Conservation (phyloP, 1,140 invertebrate species). For the Dufourea novaeangliae region DNA sequence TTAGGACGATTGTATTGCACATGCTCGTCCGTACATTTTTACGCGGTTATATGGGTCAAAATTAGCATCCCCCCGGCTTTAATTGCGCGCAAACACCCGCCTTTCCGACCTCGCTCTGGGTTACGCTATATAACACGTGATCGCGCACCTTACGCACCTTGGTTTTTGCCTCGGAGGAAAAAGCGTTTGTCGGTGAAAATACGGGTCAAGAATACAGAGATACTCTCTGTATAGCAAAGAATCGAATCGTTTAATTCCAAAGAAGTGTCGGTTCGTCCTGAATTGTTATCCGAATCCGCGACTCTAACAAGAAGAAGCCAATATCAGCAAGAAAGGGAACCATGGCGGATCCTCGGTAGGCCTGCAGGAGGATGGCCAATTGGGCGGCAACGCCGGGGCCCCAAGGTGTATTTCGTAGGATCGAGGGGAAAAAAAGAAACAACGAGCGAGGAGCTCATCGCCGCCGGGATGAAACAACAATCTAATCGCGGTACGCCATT, state of each 20-base stretch:
- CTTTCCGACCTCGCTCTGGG: neutral
- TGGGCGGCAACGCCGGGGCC: constrained; percentile 28
- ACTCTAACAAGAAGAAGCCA: too few relatives aligned
- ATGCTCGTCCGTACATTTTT: constrained; percentile 65
- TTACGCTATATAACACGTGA: constrained; percentile 53
- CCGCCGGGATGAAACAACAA: constrained; percentile 66
- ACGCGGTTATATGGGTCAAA: constrained; percentile 68
- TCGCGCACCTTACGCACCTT: constrained; percentile 40
- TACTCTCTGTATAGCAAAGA: too few relatives aligned
- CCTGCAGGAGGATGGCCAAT: constrained; percentile 24
- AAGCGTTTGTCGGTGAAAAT: constrained; percentile 7
- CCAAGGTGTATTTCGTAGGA: constrained; percentile 37
- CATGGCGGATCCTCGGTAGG: constrained; percentile 40
- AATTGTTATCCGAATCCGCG: too few relatives aligned
- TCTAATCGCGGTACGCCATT: constrained; percentile 77
- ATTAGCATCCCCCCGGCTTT: constrained; percentile 70
- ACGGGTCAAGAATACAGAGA: neutral
- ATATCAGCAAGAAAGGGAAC: neutral
- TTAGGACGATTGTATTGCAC: constrained; percentile 62
- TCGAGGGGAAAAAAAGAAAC: constrained; percentile 34
- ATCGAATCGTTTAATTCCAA: too few relatives aligned
- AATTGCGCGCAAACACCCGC: constrained; percentile 63
- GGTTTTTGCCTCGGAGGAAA: constrained; percentile 33
- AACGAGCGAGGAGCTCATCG: constrained; percentile 7
- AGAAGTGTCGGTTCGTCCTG: too few relatives aligned